These are phyloP conservation scores for Tauraco erythrolophus DNA, from an alignment of 2,113 vertebrate genomes.

Conservation along the genomic window DNA sequence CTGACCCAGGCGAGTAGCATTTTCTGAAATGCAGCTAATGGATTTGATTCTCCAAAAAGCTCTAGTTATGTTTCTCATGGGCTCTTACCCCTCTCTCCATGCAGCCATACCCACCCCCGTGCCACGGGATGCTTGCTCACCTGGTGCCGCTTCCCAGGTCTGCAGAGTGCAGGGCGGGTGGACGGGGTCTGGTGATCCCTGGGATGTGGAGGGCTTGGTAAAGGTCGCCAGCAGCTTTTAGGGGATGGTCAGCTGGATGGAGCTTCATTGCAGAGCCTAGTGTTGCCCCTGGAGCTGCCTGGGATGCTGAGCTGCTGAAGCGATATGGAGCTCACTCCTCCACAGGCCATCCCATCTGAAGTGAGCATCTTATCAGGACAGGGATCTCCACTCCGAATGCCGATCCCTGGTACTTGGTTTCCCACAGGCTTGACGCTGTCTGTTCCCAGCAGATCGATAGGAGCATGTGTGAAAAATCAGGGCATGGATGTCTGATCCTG, in stretches of 20 bases:
- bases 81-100: background rate
- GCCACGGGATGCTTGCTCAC: fast-evolving
- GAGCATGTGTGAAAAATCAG: constrained; percentile 43
- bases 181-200: background rate
- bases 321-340: background rate
- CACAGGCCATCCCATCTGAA: background rate
- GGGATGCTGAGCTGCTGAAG: background rate
- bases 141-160: fast-evolving
- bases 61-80: background rate
- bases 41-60: background rate
- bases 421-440: fast-evolving
- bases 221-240: background rate
- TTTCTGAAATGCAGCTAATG: background rate
- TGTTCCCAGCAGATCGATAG: background rate
- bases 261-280: background rate
- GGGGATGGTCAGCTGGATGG: background rate
- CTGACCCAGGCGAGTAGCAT: background rate
- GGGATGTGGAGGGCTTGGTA: background rate
- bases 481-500: background rate
- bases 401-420: background rate
- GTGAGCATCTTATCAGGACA: fast-evolving
- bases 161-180: fast-evolving
- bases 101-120: fast-evolving
- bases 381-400: background rate
- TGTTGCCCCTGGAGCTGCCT: background rate